Base-by-base conservation (phyloP, 1,140 invertebrate genomes). In the Aphaenogaster rudis region DNA sequence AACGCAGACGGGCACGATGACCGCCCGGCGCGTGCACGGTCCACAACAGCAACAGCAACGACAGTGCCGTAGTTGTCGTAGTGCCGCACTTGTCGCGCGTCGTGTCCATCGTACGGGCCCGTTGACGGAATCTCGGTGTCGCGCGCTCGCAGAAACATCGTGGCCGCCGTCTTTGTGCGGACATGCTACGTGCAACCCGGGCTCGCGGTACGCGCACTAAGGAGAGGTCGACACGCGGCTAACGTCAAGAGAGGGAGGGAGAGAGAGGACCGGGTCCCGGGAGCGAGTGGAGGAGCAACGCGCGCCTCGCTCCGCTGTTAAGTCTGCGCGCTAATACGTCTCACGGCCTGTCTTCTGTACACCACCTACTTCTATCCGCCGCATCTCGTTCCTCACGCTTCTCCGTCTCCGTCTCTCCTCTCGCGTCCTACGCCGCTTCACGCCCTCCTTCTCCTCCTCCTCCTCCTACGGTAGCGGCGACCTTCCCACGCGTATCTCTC, bases 21-120 rank as follows among this genome's bases (percentile, higher is more conserved):
- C 90, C 81, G 85, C 80, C 77, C 90, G 90, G 90, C 90, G 90
- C 90, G 90, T 91, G 90, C 86, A 91, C 88, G 88, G 88, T 88
- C 48, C 71, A 69, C 90, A 64, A 79, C 87, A 84, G 69, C 82
- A 88, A 36, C 74, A 85, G 28, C 17, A 90, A 63, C 50, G 69
- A 54, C 39, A 90, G 69, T 87, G 87, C 79, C 80, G 90, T 77
- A 88, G 72, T 76, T 50, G 85, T 85, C 88, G 82, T 80, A 79
- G 90, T 85, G 74, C 54, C 67, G 64, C 66, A 76, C n/a, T 81
- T 21, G 80, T 86, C 77, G 77, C 77, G 77, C 82, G 78, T 88
- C 71, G 61, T 72, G 69, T 72, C 28, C 52, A 50, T 63, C 61
- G 54, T 64, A 61, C 45, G 59, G 66, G 67, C 45, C 77, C 82